Evolutionary conservation across 2,113 vertebrate species (phyloP).

Genomic region (Corvus hawaiiensis): DNA sequence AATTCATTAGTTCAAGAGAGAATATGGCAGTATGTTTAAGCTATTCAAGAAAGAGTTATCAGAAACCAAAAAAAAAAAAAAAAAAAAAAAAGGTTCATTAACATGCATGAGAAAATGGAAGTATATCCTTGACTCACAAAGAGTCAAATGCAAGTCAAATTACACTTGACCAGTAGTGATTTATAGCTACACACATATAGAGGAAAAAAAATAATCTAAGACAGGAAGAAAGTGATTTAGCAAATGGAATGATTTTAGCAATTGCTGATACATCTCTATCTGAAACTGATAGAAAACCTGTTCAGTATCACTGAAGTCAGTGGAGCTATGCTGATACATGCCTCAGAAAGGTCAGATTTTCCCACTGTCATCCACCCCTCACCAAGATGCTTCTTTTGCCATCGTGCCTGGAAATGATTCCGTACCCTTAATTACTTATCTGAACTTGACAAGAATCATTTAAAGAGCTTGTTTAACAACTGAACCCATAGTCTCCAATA

Average conservation of each 20-base stretch:
- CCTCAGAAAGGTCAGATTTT: not conserved
- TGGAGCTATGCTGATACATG: not conserved
- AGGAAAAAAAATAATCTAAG: not conserved
- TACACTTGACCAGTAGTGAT: not conserved
- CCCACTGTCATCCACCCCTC: no score
- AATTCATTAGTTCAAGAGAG: not conserved
- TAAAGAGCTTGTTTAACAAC: not conserved
- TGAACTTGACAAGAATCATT: not conserved
- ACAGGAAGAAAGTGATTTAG: not conserved
- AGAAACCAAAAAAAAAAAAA: not conserved
- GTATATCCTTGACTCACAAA: not conserved
- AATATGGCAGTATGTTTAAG: not conserved
- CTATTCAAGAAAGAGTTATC: not conserved
- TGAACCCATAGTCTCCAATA: not conserved
- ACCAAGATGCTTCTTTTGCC: not conserved
- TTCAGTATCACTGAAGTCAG: not conserved
- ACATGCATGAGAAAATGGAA: not conserved
- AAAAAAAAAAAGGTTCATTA: not conserved
- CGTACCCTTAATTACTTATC: not conserved
- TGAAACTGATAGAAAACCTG: not conserved
- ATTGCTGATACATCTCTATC: not conserved
- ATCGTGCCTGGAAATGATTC: not conserved
- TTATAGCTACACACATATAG: accelerated
- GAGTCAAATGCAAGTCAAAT: not conserved
- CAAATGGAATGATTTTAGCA: not conserved